Evolutionary conservation across 2,888 invertebrate species (phyloP).

Genomic region (Ornithoptera priamus): DNA sequence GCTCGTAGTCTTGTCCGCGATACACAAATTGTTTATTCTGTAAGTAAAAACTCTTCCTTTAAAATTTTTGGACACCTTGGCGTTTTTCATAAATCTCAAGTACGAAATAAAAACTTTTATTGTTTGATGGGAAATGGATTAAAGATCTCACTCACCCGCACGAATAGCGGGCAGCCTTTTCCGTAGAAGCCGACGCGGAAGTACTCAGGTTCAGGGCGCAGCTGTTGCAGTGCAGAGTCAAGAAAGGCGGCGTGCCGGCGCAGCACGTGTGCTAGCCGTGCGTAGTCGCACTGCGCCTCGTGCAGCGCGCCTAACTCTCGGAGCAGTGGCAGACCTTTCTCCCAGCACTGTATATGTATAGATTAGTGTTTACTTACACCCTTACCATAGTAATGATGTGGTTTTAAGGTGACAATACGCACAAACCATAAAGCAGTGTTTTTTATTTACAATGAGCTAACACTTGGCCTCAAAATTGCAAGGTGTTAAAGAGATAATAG

Average conservation of each 20-base stretch:
- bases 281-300: slow-evolving; percentile 93
- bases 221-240: slow-evolving; percentile 92
- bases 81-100: too few relatives aligned
- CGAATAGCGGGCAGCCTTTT: slow-evolving; percentile 94
- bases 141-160: slow-evolving; percentile 84
- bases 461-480: too few relatives aligned
- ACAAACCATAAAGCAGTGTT: too few relatives aligned
- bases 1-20: slow-evolving; percentile 96
- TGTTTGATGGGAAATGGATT: background rate
- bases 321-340: slow-evolving; percentile 94
- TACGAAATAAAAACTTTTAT: too few relatives aligned
- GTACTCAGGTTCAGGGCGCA: slow-evolving; percentile 96
- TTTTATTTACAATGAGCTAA: too few relatives aligned
- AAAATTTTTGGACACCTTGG: too few relatives aligned
- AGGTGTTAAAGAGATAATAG: too few relatives aligned
- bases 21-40: slow-evolving; percentile 97
- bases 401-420: too few relatives aligned
- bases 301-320: slow-evolving; percentile 94
- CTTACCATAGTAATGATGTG: too few relatives aligned
- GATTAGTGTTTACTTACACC: too few relatives aligned
- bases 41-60: slow-evolving; percentile 26
- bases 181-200: slow-evolving; percentile 98
- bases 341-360: slow-evolving; percentile 87
- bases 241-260: slow-evolving; percentile 94
- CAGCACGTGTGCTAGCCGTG: slow-evolving; percentile 90